Evolutionary conservation across 2,888 invertebrate genomes (phyloP).

Genomic region (Lampropteryx suffumata): DNA sequence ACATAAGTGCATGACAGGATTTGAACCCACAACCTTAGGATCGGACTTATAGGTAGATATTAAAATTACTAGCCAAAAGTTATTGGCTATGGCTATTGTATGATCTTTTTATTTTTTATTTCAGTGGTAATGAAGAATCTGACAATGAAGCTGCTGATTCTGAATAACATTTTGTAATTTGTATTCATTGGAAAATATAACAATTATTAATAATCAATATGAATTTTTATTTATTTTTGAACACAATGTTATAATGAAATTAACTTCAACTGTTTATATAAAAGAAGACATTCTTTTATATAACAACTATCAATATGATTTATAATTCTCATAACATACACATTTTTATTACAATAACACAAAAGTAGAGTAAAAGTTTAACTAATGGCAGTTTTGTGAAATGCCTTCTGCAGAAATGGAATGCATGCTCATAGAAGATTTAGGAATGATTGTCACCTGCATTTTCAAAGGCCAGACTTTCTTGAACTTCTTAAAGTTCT

Average conservation of each 20-base stretch:
- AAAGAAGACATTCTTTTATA: constrained; percentile 16
- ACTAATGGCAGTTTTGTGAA: constrained; percentile 19
- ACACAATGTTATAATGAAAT: constrained; percentile 17
- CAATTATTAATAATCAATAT: constrained; percentile 12
- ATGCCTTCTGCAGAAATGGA: constrained; percentile 22
- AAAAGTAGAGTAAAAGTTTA: neutral
- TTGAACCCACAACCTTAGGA: too few species aligned
- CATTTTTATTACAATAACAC: neutral
- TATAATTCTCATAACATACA: constrained; percentile 7
- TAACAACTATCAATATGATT: neutral
- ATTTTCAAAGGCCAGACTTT: constrained; percentile 74
- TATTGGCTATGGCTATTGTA: too few species aligned
- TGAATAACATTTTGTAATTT: constrained; percentile 6
- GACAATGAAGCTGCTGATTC: constrained; percentile 26
- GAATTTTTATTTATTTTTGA: constrained; percentile 20
- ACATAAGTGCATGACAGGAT: too few species aligned
- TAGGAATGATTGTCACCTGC: constrained; percentile 55
- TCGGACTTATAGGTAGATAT: too few species aligned
- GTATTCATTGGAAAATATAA: constrained; percentile 15
- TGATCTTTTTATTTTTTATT: constrained; percentile 1
- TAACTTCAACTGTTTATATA: constrained; percentile 16
- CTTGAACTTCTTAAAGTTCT: constrained; percentile 75
- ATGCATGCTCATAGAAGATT: constrained; percentile 40
- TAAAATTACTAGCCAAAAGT: too few species aligned
- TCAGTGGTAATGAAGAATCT: constrained; percentile 35